Percentiles rank a stretch among this genome's conserved stretches.
Conservation (phyloP, 2,113 vertebrate genomes). For the Notechis scutatus region DNA sequence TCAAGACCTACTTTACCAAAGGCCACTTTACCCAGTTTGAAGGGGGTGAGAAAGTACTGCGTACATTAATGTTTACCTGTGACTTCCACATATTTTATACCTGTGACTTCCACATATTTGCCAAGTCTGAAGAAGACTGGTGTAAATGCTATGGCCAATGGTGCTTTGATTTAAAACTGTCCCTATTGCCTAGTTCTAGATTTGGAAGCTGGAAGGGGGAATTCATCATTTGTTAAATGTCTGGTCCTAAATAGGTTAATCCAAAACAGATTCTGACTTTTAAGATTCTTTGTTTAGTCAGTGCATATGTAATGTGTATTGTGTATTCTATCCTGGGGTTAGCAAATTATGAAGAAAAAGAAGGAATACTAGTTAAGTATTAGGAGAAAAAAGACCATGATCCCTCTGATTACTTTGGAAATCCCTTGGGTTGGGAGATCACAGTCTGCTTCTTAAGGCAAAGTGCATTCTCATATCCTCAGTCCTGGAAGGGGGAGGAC, state of each 20-base stretch:
- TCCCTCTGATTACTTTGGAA: neutral
- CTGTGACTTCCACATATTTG: neutral
- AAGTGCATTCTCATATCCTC: neutral
- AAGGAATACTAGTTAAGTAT: neutral
- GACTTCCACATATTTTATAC: neutral
- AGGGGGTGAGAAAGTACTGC: neutral
- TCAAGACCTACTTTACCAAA: neutral
- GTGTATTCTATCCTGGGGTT: neutral
- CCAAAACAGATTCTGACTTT: neutral
- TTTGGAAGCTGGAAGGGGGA: neutral
- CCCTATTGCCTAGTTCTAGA: neutral
- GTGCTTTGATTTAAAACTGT: neutral
- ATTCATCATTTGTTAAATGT: neutral
- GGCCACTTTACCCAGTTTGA: neutral
- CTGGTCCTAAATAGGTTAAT: neutral
- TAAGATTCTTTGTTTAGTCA: neutral
- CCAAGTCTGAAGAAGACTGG: neutral
- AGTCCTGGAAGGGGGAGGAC: neutral
- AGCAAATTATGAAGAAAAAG: neutral
- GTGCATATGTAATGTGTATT: neutral
- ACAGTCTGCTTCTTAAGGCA: neutral
- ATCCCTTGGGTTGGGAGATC: neutral
- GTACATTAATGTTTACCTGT: neutral
- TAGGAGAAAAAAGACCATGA: neutral
- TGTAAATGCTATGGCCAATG: neutral